Evolutionary conservation across 2,888 invertebrate species (phyloP), one percentile per base, ranked within the genome.

Genomic region (Thelaira solivaga): DNA sequence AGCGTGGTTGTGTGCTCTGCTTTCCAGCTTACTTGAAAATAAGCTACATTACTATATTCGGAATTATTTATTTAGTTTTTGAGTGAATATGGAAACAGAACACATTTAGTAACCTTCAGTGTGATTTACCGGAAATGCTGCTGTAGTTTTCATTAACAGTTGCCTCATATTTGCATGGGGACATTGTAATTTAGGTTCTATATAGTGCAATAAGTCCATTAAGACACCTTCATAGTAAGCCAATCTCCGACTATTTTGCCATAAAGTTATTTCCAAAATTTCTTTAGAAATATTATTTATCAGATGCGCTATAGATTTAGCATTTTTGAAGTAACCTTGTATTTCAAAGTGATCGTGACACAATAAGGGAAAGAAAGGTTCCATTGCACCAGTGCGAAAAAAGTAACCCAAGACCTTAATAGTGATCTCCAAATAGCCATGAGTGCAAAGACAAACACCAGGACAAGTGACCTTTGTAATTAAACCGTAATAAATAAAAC

Each of bases 391-490:
- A 0, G 88, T 87, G 31, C 87, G 86, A 64, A 89, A 88, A 68
- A 85, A 88, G 59, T 89, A 88, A 11, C 89, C 89, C 39, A 89
- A 74, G 0, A 86, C 84, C 64, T 88, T 88, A 2, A 89, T 79
- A n/a, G 88, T 88, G 1, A 83, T 83, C 80, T 89, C 89, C 71
- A 88, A 72, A 68, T 84, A 86, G 29, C 88, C 87, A 81, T 85
- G 86, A 8, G 86, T 85, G 68, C 89, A 89, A 0, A 89, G 82
- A 88, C 89, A 89, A 31, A 89, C 89, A 1, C 89, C 89, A 0
- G 89, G 89, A 39, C 89, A 89, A 39, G 89, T 88, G 26, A 89
- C 83, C 89, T 89, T 20, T 3, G 13, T 24, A 16, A 29, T 11
- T 10, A 57, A 39, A 45, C n/a, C n/a, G 4, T 18, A 22, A 8